These are phyloP conservation scores for Lagocephalus sceleratus DNA, from an alignment of 2,797 vertebrate genomes.

Conservation along the genomic window DNA sequence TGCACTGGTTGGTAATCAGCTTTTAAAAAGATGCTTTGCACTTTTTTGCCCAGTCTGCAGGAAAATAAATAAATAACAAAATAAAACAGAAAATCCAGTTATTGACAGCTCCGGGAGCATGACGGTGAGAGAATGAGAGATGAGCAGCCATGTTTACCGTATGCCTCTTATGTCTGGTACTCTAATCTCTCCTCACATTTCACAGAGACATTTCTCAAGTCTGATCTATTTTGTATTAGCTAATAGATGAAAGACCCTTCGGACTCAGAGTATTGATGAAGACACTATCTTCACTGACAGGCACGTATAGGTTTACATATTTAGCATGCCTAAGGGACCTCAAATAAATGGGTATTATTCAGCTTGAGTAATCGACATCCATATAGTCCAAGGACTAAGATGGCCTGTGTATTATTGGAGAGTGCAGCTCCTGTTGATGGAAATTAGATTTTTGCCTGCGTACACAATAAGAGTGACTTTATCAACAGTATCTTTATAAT, in stretches of 20 bases:
- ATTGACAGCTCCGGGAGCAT: slow-evolving; percentile 5
- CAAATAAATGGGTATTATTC: slow-evolving; percentile 19
- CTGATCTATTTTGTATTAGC: slow-evolving; percentile 46
- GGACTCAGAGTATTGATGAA: slow-evolving; percentile 1
- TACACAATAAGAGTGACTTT: too few species aligned
- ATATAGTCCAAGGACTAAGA: too few species aligned
- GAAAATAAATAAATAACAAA: not conserved
- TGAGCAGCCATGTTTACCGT: slow-evolving; percentile 15
- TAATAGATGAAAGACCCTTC: slow-evolving; percentile 16
- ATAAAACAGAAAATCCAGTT: not conserved
- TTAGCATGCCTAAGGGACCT: not conserved
- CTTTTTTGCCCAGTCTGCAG: not conserved
- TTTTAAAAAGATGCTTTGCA: not conserved
- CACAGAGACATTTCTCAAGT: slow-evolving; percentile 27
- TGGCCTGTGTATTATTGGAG: too few species aligned
- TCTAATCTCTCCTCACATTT: slow-evolving; percentile 3
- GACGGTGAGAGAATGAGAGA: slow-evolving; percentile 1
- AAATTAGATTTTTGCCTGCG: too few species aligned
- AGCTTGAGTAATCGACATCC: slow-evolving; percentile 2
- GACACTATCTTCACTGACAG: slow-evolving; percentile 2
- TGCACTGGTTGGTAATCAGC: not conserved
- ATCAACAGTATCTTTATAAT: too few species aligned
- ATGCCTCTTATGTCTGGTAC: slow-evolving; percentile 2
- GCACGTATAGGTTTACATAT: not conserved
- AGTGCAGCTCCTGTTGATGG: too few species aligned